A percentile compares a stretch with the other conserved stretches of the same genome.
Evolutionary conservation across 2,797 vertebrate species (phyloP).

Genomic region (Hyperoplus lanceolatus): DNA sequence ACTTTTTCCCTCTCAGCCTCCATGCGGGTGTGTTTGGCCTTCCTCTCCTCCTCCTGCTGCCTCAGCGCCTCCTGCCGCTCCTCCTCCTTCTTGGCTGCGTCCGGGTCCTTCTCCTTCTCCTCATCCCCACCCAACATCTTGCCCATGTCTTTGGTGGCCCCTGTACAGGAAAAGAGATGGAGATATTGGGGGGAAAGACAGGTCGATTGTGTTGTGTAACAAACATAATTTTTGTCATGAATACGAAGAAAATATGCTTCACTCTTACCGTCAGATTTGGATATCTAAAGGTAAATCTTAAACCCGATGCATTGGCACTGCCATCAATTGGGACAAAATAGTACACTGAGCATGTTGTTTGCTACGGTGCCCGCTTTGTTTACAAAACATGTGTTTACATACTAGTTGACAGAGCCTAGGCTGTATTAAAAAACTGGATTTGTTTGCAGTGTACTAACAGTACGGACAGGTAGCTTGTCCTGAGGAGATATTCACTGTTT

Average conservation of each 20-base stretch:
- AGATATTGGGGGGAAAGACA: background rate
- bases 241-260: background rate
- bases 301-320: background rate
- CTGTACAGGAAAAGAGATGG: conserved; percentile 71
- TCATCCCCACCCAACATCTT: conserved; percentile 98
- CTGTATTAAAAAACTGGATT: too few species aligned
- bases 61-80: conserved; percentile 96
- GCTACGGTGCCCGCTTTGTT: too few species aligned
- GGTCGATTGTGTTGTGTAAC: background rate
- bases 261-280: background rate
- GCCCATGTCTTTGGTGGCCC: conserved; percentile 99
- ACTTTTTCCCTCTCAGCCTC: conserved; percentile 98
- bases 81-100: conserved; percentile 97
- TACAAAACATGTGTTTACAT: too few species aligned
- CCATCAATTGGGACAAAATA: background rate
- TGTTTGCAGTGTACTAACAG: too few species aligned
- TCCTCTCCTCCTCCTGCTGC: conserved; percentile 98
- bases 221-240: background rate
- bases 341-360: background rate
- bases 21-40: conserved; percentile 96
- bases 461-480: too few species aligned
- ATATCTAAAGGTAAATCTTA: background rate
- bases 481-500: too few species aligned
- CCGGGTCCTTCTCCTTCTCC: conserved; percentile 98
- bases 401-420: too few species aligned